These are phyloP conservation scores for Pimpla rufipes DNA, from an alignment of 2,888 invertebrate genomes.

Conservation along the genomic window DNA sequence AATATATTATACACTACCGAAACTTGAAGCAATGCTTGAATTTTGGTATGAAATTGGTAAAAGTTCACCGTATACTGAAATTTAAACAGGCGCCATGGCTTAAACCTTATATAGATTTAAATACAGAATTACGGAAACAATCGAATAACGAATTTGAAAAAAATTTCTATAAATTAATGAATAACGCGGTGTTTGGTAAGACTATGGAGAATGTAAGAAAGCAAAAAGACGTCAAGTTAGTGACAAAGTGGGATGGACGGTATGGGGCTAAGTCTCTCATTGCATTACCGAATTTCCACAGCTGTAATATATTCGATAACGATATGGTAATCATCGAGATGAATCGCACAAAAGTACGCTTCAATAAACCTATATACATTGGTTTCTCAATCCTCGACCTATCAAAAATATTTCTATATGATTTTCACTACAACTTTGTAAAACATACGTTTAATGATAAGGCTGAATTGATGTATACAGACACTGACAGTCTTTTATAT, in stretches of 20 bases:
- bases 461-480: constrained; percentile 74
- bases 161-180: constrained; percentile 73
- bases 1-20: constrained; percentile 79
- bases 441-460: constrained; percentile 35
- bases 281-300: constrained; percentile 77
- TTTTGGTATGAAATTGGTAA: no score
- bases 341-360: constrained; percentile 27
- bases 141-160: constrained; percentile 80
- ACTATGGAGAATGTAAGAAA: constrained; percentile 83
- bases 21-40: constrained; percentile 76
- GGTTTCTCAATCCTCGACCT: constrained; percentile 27
- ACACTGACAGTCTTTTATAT: constrained; percentile 77
- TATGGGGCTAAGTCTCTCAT: constrained; percentile 77
- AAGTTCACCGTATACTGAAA: no score
- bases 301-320: constrained; percentile 75
- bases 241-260: constrained; percentile 72
- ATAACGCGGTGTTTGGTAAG: constrained; percentile 44
- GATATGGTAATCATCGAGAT: constrained; percentile 78
- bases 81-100: constrained; percentile 80
- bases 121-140: constrained; percentile 78
- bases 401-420: constrained; percentile 60
- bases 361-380: constrained; percentile 63
- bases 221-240: constrained; percentile 77
- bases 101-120: constrained; percentile 72
- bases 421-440: constrained; percentile 62